Base-by-base conservation (phyloP, 2,888 invertebrate species). In the Aleiodes alternator region DNA sequence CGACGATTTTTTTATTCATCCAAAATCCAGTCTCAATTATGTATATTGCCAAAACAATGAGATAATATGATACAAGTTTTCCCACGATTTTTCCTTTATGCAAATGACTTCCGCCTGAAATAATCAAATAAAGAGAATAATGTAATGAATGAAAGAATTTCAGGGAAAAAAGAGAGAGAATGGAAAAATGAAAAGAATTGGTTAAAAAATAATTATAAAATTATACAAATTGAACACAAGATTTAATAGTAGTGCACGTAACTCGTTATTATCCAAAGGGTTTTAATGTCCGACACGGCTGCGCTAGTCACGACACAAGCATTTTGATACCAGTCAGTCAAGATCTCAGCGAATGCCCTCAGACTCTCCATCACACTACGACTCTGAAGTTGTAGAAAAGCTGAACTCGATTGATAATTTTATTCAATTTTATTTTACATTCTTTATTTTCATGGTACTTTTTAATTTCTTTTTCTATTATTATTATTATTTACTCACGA, bases 241-340 rank as follows among this genome's bases (percentile, higher is more conserved):
- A 56, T 53, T 48, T 69, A 53, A 50, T 61, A 31, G 76, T 34
- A 38, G 50, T 56, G 51, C 14, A 75, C 71, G 59, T 73, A 76
- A 84, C 84, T 78, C 77, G 84, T 83, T 69, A 72, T 79, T 12
- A 75, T 76, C 84, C 84, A 85, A 56, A 80, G 77, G 50, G 79
- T 69, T 77, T 72, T 80, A 48, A 84, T 74, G 75, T 85, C 82
- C 12, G 78, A 76, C 68, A 85, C 66, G 50, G 81, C 81, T 23
- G 75, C 70, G 16, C 72, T 56, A 70, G 70, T 76, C 73, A 73
- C 69, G 70, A 76, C 55, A 29, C 69, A 38, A 16, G 73, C 69
- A 56, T 73, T 66, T 59, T 50, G 51, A 56, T 73, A 76, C 76
- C 76, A 76, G 12, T 73, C 55, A 34, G 12, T 69, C 43, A 73